phyloP scores from a whole-genome alignment of 2,888 invertebrate species.

The Saturnia japonica region DNA sequence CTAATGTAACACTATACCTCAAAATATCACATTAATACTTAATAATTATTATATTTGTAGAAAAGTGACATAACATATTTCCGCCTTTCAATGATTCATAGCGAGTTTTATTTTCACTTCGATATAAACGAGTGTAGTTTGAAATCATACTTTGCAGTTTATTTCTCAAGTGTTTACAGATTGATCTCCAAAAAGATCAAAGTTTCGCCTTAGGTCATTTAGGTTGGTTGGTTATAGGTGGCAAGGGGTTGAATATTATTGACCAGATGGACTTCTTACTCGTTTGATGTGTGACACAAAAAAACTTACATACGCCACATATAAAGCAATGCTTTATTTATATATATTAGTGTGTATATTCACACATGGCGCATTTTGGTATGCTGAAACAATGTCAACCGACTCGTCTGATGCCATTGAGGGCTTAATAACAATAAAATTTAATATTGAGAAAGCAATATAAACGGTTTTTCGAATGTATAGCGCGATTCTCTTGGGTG shows the following conservation, averaged over 20 bases:
- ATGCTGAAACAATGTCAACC: slow-evolving; percentile 7
- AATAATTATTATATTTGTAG: neutral
- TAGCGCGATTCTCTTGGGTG: neutral
- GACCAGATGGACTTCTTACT: neutral
- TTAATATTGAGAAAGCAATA: slow-evolving; percentile 9
- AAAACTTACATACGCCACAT: neutral
- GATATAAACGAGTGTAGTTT: too few relatives aligned
- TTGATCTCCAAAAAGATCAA: neutral
- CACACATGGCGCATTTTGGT: neutral
- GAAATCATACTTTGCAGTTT: neutral
- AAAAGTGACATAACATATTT: slow-evolving; percentile 1
- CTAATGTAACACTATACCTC: neutral
- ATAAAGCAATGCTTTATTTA: neutral
- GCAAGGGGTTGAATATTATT: neutral
- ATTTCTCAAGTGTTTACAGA: neutral
- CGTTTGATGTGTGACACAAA: neutral
- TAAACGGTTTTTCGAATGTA: slow-evolving; percentile 5
- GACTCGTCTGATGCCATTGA: slow-evolving; percentile 7
- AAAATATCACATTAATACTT: neutral
- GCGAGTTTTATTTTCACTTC: neutral
- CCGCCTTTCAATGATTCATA: neutral
- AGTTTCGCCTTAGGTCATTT: neutral
- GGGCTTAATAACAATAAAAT: slow-evolving; percentile 6
- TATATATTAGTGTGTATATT: neutral
- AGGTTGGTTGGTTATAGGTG: neutral